Conservation (phyloP, 2,888 invertebrate genomes). For the Scaeva pyrastri region DNA sequence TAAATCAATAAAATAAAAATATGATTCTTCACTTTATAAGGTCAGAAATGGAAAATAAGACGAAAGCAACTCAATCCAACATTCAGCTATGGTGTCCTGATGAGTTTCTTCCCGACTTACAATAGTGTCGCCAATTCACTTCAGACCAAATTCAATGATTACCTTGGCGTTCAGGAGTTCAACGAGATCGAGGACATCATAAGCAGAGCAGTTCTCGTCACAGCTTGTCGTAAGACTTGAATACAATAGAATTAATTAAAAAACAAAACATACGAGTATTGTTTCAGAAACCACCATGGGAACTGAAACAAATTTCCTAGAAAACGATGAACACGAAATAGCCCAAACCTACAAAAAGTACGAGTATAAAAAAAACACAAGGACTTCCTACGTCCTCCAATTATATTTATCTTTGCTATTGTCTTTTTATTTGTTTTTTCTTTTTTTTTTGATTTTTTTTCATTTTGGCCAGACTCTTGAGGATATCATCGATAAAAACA, state of each 20-base stretch:
- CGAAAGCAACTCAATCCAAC: conserved; percentile 82
- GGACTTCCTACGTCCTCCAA: conserved; percentile 26
- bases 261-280: background rate
- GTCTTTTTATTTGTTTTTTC: conserved; percentile 33
- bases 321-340: conserved; percentile 80
- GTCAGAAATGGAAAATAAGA: conserved; percentile 81
- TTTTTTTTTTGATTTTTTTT: conserved; percentile 6
- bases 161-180: conserved; percentile 76
- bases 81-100: conserved; percentile 80
- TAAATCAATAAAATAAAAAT: background rate
- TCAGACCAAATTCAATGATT: conserved; percentile 77
- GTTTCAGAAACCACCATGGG: conserved; percentile 82
- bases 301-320: conserved; percentile 80
- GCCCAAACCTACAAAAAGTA: conserved; percentile 81
- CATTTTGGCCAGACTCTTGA: conserved; percentile 77
- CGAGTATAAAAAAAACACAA: conserved; percentile 57
- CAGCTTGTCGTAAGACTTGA: conserved; percentile 81
- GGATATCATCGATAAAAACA: conserved; percentile 81
- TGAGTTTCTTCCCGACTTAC: conserved; percentile 81
- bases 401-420: conserved; percentile 19
- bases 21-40: conserved; percentile 71
- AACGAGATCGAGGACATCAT: conserved; percentile 81
- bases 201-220: conserved; percentile 81
- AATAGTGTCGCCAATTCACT: conserved; percentile 81
- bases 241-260: conserved; percentile 20